These are phyloP conservation scores for Bombus breviceps DNA, from an alignment of 1,140 invertebrate genomes.

Conservation along the genomic window DNA sequence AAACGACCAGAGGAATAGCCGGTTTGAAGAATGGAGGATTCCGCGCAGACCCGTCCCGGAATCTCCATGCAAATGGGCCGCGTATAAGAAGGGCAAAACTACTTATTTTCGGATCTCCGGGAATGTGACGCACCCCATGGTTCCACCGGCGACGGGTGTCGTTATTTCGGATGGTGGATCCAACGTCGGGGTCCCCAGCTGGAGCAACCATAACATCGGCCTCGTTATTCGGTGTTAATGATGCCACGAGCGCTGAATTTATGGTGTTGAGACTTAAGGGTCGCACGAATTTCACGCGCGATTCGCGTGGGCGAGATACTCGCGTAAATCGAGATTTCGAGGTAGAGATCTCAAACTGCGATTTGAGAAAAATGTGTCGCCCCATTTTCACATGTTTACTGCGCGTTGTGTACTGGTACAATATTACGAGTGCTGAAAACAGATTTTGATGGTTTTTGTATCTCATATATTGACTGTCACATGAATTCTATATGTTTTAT, in stretches of 20 bases:
- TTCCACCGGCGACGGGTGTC: slow-evolving; percentile 61
- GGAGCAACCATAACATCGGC: slow-evolving; percentile 69
- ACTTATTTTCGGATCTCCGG: slow-evolving; percentile 72
- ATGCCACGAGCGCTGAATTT: slow-evolving; percentile 72
- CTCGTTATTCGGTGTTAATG: slow-evolving; percentile 78
- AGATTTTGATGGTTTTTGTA: no score
- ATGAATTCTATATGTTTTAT: background rate
- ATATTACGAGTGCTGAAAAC: background rate
- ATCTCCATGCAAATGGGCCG: slow-evolving; percentile 52
- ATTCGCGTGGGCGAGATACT: slow-evolving; percentile 7
- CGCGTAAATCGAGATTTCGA: slow-evolving; percentile 58
- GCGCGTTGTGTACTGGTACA: background rate
- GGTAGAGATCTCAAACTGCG: slow-evolving; percentile 20
- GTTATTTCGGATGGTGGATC: slow-evolving; percentile 64
- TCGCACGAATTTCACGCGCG: slow-evolving; percentile 64
- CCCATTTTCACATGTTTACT: background rate
- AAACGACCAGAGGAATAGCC: slow-evolving; percentile 3
- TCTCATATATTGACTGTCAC: no score
- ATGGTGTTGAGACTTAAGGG: slow-evolving; percentile 68
- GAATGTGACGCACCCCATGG: slow-evolving; percentile 69
- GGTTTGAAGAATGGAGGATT: slow-evolving; percentile 29
- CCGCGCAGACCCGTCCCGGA: slow-evolving; percentile 2
- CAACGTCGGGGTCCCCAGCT: slow-evolving; percentile 52
- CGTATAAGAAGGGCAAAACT: slow-evolving; percentile 33
- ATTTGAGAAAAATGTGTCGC: background rate